Base-by-base conservation (phyloP, 2,113 vertebrate genomes). In the Nettapus auritus region DNA sequence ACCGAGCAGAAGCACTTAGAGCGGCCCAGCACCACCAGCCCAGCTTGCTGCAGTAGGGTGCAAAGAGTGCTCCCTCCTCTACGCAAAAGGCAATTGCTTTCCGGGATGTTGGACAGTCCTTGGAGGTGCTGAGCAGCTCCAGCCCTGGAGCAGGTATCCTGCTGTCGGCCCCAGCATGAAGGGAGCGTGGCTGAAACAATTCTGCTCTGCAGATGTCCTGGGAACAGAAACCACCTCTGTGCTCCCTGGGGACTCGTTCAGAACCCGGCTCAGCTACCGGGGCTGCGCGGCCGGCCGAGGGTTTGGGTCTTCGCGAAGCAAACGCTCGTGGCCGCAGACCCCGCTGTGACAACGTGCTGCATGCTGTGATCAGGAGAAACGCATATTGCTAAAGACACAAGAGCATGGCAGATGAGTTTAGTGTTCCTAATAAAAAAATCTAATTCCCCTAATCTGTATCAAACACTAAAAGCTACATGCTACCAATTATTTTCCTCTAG, bases 391-490 rank as follows among this genome's bases (percentile, higher is more conserved):
- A 9, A 33, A 86, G 85, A 80, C 50, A 87, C 1, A 2, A 42
- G 71, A 82, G 71, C 79, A 9, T 4, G 10, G 81, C 79, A 86
- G 55, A 92, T 67, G 83, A 86, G 82, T 93, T 94, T 76, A 84
- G 89, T 44, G 71, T 76, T 94, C 74, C 90, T 89, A 90, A 90
- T 96, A 92, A 96, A 93, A 86, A 80, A 94, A 95, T 88, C 95
- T 95, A 94, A 97, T 97, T 97, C 93, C 59, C 68, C 82, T 97
- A 96, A 97, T 96, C 94, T 97, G 96, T 80, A 93, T 75, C 91
- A 95, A 95, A 86, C 96, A 91, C 92, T 86, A 89, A 92, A 95
- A 96, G 93, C 94, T 90, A 93, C 92, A 93, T 78, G 93, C 89
- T 93, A 86, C 87, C 92, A 93, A 96, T 97, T 97, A 97, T 96